Evolutionary conservation across 2,888 invertebrate species (phyloP), one percentile per base, ranked within the genome.

Genomic region (Sphecodes monilicornis): DNA sequence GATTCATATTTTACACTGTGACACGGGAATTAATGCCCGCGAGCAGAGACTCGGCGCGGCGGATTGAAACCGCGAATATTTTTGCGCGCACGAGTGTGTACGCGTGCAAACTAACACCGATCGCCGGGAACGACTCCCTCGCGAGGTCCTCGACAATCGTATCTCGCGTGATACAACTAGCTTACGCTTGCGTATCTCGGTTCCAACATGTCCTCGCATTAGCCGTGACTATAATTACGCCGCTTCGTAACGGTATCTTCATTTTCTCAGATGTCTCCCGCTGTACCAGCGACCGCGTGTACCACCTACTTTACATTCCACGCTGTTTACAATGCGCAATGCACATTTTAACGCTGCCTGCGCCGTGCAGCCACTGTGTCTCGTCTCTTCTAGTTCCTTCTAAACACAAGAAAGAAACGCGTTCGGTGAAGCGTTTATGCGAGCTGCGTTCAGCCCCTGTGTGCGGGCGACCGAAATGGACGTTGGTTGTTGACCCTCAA

Each of bases 171-270:
- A 79, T 86, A 82, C 76, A 84, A 66, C 82, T 77, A 68, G 66
- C 82, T 70, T 82, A 82, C 64, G 86, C 85, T 85, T 77, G 85
- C 86, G 69, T 85, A 85, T 85, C 85, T 72, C 85, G 82, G 82
- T 43, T 72, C 82, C 69, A 82, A 70, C 82, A 70, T 79, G 82
- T 84, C 79, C 75, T 79, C 85, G 69, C 86, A 87, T 87, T 88
- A 88, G 84, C 82, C 87, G 84, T 83, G 80, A 82, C 88, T 86
- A 80, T 83, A 87, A 88, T 88, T 88, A 89, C 77, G 87, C 84
- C 82, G 77, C 88, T 84, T 79, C 73, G 85, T 88, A 87, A 89
- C 89, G 87, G 89, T 87, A 89, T 88, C 86, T 82, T 87, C 86
- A 84, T 88, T 87, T 86, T 84, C 88, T 86, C 80, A 80, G 72